phyloP scores from a whole-genome alignment of 2,113 vertebrate genomes.

The Cephalopterus ornatus region DNA sequence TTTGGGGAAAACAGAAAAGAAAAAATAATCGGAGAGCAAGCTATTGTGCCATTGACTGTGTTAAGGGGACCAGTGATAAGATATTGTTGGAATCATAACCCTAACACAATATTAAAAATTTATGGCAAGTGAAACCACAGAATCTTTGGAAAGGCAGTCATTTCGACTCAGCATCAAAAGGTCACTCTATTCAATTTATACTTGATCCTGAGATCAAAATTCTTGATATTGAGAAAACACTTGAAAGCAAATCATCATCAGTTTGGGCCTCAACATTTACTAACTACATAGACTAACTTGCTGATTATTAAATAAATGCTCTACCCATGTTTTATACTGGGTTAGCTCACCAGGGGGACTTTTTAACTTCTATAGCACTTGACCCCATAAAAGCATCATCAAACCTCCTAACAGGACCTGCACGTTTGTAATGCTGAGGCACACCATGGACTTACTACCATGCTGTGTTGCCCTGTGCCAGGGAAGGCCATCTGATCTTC shows the following conservation, averaged over 20 bases:
- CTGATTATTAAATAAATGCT: constrained; percentile 85
- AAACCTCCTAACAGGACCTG: not conserved
- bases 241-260: constrained; percentile 85
- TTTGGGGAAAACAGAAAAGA: constrained; percentile 26
- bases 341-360: not conserved
- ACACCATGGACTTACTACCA: not conserved
- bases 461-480: not conserved
- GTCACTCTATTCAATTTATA: constrained; percentile 89
- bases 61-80: constrained; percentile 55
- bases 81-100: not conserved
- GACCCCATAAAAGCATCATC: constrained; percentile 65
- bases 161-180: constrained; percentile 86
- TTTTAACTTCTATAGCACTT: constrained; percentile 50
- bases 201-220: constrained; percentile 69
- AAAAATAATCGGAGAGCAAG: constrained; percentile 22
- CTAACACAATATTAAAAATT: constrained; percentile 74
- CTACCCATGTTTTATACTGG: constrained; percentile 66
- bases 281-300: constrained; percentile 80
- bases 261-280: constrained; percentile 76
- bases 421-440: not conserved
- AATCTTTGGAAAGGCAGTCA: constrained; percentile 87
- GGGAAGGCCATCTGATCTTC: not conserved
- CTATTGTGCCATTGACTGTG: not conserved
- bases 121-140: constrained; percentile 85
- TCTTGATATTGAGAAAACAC: constrained; percentile 77